These are phyloP conservation scores for Tachina grossa DNA, from an alignment of 2,888 invertebrate genomes.

Conservation along the genomic window DNA sequence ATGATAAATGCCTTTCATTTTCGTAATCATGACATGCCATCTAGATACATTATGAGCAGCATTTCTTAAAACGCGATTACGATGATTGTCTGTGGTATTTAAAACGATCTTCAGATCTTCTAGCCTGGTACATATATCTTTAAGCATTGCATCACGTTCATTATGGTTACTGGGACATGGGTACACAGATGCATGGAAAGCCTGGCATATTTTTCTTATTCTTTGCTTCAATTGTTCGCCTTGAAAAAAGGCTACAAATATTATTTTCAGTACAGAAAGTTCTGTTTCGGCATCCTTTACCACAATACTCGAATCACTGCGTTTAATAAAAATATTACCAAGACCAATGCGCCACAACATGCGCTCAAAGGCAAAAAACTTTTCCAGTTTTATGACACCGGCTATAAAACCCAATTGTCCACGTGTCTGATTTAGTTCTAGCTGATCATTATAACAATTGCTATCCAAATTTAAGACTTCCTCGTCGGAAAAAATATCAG, in stretches of 20 bases:
- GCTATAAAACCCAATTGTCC: constrained; percentile 88
- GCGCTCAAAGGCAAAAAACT: constrained; percentile 91
- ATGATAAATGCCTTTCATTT: constrained; percentile 97
- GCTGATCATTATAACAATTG: constrained; percentile 88
- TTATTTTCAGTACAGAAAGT: constrained; percentile 89
- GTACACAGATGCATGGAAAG: constrained; percentile 93
- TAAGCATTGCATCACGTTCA: constrained; percentile 91
- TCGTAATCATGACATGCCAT: constrained; percentile 92
- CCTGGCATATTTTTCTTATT: constrained; percentile 94
- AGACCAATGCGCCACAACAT: constrained; percentile 95
- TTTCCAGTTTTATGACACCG: constrained; percentile 92
- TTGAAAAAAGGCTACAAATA: constrained; percentile 92
- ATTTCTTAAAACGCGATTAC: constrained; percentile 89
- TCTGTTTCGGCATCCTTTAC: constrained; percentile 89
- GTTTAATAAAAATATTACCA: constrained; percentile 92
- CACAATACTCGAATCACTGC: constrained; percentile 89
- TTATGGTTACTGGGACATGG: constrained; percentile 92
- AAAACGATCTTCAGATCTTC: constrained; percentile 91
- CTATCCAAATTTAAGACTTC: constrained; percentile 79
- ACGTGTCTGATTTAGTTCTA: constrained; percentile 82
- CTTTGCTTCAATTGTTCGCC: constrained; percentile 92
- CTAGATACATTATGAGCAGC: constrained; percentile 91
- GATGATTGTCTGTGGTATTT: constrained; percentile 92
- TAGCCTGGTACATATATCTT: constrained; percentile 90
- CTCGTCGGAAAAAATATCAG: constrained; percentile 83